Percentiles rank a stretch among this genome's conserved stretches.
phyloP scores from a whole-genome alignment of 2,888 invertebrate genomes.

The Gnatocerus cornutus region DNA sequence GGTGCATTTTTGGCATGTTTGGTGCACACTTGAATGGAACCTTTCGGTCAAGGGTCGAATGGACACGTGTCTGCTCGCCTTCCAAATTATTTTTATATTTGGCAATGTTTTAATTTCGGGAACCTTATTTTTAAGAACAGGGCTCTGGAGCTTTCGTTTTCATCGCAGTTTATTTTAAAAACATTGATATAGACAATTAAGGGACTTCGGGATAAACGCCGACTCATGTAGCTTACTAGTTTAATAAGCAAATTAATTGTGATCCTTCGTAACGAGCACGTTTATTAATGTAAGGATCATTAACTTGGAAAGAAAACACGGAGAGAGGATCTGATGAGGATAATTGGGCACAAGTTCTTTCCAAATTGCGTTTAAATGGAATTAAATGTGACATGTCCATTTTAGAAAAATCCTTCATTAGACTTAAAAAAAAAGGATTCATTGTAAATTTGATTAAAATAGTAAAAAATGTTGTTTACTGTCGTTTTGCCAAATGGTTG shows the following conservation, averaged over 20 bases:
- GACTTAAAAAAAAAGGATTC: no score
- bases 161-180: background rate
- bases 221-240: no score
- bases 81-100: conserved; percentile 26
- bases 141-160: background rate
- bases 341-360: no score
- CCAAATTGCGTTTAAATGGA: no score
- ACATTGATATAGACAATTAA: no score
- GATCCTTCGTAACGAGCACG: conserved; percentile 1
- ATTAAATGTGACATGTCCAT: no score
- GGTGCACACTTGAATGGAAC: background rate
- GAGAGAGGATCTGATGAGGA: no score
- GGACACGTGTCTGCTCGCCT: background rate
- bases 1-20: background rate
- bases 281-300: background rate
- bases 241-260: background rate
- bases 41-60: background rate
- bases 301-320: background rate
- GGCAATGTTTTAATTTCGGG: conserved; percentile 1
- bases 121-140: conserved; percentile 21
- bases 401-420: no score
- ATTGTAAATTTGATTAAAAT: no score
- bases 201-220: no score
- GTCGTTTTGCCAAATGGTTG: no score
- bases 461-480: no score